Conservation (phyloP, 2,888 invertebrate genomes). For the Crepidodera aurea region DNA sequence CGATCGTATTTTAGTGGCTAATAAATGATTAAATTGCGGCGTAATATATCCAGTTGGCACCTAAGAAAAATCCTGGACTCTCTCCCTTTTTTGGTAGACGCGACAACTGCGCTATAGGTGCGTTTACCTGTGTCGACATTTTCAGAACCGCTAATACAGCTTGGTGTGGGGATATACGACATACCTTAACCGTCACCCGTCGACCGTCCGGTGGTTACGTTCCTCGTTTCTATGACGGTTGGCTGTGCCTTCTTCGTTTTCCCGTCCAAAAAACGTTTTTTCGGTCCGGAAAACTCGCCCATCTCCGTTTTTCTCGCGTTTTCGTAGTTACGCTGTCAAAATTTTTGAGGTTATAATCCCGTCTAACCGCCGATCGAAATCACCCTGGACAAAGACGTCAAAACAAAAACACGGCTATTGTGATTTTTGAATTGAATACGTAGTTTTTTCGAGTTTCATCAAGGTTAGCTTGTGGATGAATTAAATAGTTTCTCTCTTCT, state of each 20-base stretch:
- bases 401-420: neutral
- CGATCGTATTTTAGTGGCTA: no score
- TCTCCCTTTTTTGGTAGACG: neutral
- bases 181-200: constrained; percentile 48
- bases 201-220: constrained; percentile 27
- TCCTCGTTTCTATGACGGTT: constrained; percentile 16
- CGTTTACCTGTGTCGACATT: constrained; percentile 60
- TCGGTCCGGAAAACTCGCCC: constrained; percentile 13
- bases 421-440: constrained; percentile 16
- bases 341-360: constrained; percentile 16
- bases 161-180: constrained; percentile 48
- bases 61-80: no score
- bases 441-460: constrained; percentile 23
- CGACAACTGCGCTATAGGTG: constrained; percentile 44
- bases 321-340: neutral
- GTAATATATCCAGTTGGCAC: no score
- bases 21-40: no score
- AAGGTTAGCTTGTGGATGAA: constrained; percentile 20
- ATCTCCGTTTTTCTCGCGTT: constrained; percentile 13
- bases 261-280: constrained; percentile 15
- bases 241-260: constrained; percentile 4
- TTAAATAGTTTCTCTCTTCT: constrained; percentile 12
- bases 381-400: constrained; percentile 13
- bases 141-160: constrained; percentile 56
- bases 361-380: constrained; percentile 29